Evolutionary conservation across 2,888 invertebrate genomes (phyloP).

Genomic region (Coleophora flavipennella): DNA sequence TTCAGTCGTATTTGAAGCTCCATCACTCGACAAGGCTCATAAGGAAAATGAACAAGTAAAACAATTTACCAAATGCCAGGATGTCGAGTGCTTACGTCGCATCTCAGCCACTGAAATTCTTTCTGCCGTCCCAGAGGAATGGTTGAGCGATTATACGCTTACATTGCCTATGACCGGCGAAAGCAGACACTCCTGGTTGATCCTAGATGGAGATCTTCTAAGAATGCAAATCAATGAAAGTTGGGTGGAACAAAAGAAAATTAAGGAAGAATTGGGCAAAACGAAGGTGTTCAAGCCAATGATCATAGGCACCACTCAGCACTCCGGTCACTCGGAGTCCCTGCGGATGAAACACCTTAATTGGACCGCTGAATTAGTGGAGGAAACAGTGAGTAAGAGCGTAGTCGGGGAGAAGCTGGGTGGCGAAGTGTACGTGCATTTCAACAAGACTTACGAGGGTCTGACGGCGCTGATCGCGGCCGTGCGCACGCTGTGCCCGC

Average conservation of each 20-base stretch:
- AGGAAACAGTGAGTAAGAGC: slow-evolving; percentile 75
- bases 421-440: slow-evolving; percentile 74
- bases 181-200: slow-evolving; percentile 81
- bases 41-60: slow-evolving; percentile 75
- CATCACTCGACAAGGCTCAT: slow-evolving; percentile 74
- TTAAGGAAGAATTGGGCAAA: slow-evolving; percentile 47
- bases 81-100: slow-evolving; percentile 73
- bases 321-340: slow-evolving; percentile 77
- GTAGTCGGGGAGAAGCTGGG: slow-evolving; percentile 75
- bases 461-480: slow-evolving; percentile 83
- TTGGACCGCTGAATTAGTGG: slow-evolving; percentile 78
- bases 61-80: slow-evolving; percentile 64
- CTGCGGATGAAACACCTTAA: slow-evolving; percentile 74
- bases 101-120: slow-evolving; percentile 73
- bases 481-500: slow-evolving; percentile 84
- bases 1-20: slow-evolving; percentile 80
- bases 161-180: slow-evolving; percentile 76
- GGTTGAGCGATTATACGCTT: slow-evolving; percentile 75
- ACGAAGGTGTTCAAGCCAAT: slow-evolving; percentile 65
- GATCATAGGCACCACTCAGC: slow-evolving; percentile 82
- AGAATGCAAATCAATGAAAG: slow-evolving; percentile 77
- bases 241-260: slow-evolving; percentile 68
- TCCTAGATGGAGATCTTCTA: slow-evolving; percentile 80
- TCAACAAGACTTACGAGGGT: slow-evolving; percentile 79
- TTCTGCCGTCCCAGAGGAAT: slow-evolving; percentile 79